Base-by-base conservation (phyloP, 2,797 vertebrate species). In the Allobates femoralis region DNA sequence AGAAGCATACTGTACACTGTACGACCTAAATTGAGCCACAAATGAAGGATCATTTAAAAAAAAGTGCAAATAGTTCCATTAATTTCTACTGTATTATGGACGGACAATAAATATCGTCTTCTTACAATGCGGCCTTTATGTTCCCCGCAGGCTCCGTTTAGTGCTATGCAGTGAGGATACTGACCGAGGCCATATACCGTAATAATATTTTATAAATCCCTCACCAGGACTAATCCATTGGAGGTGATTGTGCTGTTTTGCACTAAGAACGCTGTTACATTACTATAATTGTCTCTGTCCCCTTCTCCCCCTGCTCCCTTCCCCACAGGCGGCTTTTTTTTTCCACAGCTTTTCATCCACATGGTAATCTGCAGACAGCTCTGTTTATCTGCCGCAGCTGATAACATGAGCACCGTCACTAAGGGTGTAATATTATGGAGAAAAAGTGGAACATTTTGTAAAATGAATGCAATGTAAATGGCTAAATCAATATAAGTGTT, bases 341-440 rank as follows among this genome's bases (percentile, higher is more conserved):
- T 28, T 15, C 19, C 23, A 32, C 6, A 58, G 50, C 74, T 79
- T 79, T 83, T 79, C 86, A 87, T 78, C 60, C 73, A 53, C 58
- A 69, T 46, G 50, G 34, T 79, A 79, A 83, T 84, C 81, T 84
- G 37, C 67, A 50, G 74, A 41, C 41, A 26, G 41, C 34, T 37
- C 23, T 46, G 55, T 84, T 84, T 60, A 79, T 87, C 81, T 87
- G 76, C 37, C 32, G 62, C 32, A 69, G 85, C 51, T 58, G 86
- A 87, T 87, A 87, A 83, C 74, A 50, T 7, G 21, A 58, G 34
- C 30, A 7, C 51, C 53, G 37, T 79, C 77, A 73, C 60, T 64
- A 84, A 37, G 50, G 60, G 81, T 53, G 67, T 75, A 73, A 79
- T 75, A 84, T 84, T 34, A 69, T 56, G 37, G 71, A 74, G 19